Evolutionary conservation across 2,113 vertebrate genomes (phyloP).

Genomic region (Trochalopteron elliotii): DNA sequence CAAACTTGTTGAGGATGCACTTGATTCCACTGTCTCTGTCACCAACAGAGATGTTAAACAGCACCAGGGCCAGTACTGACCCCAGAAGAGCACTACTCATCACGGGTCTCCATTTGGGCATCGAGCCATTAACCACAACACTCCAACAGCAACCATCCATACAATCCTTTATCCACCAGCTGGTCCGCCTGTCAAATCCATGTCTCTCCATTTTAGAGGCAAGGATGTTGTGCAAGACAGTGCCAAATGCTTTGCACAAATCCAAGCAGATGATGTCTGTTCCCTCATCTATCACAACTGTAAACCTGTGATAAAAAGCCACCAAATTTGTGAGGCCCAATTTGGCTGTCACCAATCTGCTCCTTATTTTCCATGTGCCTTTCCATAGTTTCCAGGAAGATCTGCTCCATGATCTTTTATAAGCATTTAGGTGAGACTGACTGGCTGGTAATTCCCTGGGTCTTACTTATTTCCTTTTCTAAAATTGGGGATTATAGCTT

Average conservation of each 20-base stretch:
- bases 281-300: neutral
- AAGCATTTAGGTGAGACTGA: neutral
- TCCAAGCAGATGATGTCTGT: neutral
- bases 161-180: fast-evolving
- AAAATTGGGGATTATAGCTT: neutral
- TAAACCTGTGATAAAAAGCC: neutral
- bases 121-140: neutral
- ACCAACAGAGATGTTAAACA: neutral
- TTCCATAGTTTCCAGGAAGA: neutral
- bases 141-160: neutral
- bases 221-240: neutral
- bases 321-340: neutral
- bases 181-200: neutral
- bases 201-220: neutral
- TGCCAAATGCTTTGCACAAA: neutral
- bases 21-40: neutral
- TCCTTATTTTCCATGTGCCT: neutral
- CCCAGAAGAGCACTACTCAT: neutral
- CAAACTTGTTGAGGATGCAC: neutral
- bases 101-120: neutral
- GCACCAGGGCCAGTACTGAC: neutral
- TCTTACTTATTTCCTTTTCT: neutral
- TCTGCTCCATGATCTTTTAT: neutral
- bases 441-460: neutral
- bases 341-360: neutral